phyloP scores from a whole-genome alignment of 2,888 invertebrate genomes.

The Polydrusus pterygomalis region DNA sequence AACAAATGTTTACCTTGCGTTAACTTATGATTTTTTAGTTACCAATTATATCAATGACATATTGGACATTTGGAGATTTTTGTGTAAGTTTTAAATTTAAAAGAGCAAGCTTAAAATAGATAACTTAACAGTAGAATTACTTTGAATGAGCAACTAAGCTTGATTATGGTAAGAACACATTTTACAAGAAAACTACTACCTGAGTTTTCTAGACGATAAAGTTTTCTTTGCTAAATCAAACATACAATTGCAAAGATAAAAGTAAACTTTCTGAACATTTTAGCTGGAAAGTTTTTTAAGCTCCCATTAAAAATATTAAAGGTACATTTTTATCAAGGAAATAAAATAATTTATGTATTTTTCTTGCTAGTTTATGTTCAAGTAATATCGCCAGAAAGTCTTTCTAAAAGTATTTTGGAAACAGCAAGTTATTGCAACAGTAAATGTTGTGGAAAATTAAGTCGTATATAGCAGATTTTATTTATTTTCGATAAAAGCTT shows the following conservation, averaged over 20 bases:
- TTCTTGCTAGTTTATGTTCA: slow-evolving; percentile 39
- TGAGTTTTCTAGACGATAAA: not conserved
- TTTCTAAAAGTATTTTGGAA: slow-evolving; percentile 56
- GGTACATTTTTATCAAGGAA: slow-evolving; percentile 6
- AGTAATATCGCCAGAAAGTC: slow-evolving; percentile 43
- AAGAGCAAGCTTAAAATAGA: too few relatives aligned
- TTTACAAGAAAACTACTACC: not conserved
- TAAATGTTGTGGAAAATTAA: slow-evolving; percentile 57
- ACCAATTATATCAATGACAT: too few relatives aligned
- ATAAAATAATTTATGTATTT: slow-evolving; percentile 38
- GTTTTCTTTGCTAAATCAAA: slow-evolving; percentile 1
- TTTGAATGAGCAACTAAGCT: too few relatives aligned
- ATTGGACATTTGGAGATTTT: too few relatives aligned
- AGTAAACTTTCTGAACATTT: slow-evolving; percentile 3
- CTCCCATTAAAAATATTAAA: slow-evolving; percentile 3
- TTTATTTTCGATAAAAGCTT: slow-evolving; percentile 56
- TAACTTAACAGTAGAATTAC: too few relatives aligned
- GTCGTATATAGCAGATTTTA: slow-evolving; percentile 55
- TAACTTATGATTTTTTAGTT: too few relatives aligned
- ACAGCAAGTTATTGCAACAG: slow-evolving; percentile 52
- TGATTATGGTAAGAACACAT: too few relatives aligned
- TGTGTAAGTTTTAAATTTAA: too few relatives aligned
- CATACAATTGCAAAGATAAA: slow-evolving; percentile 7
- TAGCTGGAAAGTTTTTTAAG: not conserved
- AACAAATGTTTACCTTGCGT: too few relatives aligned